A percentile compares a stretch with the other conserved stretches of the same genome.
Conservation (phyloP, 2,888 invertebrate species). For the Leuctra nigra region DNA sequence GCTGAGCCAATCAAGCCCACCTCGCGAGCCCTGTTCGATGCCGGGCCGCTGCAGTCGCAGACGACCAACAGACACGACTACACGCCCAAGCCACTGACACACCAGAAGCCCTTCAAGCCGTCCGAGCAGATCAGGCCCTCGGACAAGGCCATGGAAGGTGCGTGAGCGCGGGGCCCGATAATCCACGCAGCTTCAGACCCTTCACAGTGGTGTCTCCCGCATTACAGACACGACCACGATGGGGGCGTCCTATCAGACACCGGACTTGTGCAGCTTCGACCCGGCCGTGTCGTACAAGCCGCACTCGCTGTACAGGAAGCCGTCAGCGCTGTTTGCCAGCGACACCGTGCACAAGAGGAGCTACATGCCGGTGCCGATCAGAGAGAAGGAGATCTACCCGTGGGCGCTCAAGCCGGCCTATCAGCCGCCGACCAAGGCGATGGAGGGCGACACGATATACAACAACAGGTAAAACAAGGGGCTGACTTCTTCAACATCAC, state of each 20-base stretch:
- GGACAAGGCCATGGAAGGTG: constrained; percentile 7
- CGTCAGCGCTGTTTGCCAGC: neutral
- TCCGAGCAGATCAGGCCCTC: neutral
- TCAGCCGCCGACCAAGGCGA: neutral
- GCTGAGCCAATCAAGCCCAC: neutral
- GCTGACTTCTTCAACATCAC: too few species aligned
- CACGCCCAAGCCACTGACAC: neutral
- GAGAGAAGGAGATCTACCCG: neutral
- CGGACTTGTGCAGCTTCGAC: neutral
- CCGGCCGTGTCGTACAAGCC: constrained; percentile 6
- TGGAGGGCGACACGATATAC: constrained; percentile 11
- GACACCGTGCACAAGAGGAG: constrained; percentile 10
- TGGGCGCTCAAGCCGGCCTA: constrained; percentile 1
- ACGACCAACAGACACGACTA: constrained; percentile 13
- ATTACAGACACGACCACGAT: constrained; percentile 14
- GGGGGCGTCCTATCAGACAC: constrained; percentile 4
- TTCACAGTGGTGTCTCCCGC: too few species aligned
- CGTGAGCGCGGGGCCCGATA: too few species aligned
- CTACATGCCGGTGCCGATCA: constrained; percentile 10
- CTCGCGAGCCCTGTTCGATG: neutral
- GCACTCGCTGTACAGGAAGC: neutral
- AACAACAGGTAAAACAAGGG: neutral
- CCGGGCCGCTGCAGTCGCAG: constrained; percentile 8
- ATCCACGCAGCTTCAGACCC: too few species aligned
- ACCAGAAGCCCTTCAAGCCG: neutral